Conservation (phyloP, 1,140 invertebrate species). For the Babylonia areolata region DNA sequence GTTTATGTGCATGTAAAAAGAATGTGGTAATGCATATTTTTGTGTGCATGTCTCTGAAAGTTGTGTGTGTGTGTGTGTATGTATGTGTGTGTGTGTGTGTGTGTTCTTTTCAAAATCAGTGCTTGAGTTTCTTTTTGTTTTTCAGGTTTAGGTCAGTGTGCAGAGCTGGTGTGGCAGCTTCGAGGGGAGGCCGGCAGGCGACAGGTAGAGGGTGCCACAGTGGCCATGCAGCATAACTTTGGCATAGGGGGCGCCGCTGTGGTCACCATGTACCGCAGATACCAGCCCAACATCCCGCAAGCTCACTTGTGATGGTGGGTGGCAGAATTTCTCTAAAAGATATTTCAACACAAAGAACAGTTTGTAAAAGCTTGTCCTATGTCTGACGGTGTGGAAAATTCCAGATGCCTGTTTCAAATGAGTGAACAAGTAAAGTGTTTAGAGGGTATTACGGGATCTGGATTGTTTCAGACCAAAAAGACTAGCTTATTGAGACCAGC, state of each 20-base stretch:
- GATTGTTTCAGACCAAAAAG: too few species aligned
- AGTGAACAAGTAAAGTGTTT: too few species aligned
- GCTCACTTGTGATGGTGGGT: slow-evolving; percentile 33
- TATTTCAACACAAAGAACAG: too few species aligned
- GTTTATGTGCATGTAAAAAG: too few species aligned
- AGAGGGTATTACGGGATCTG: too few species aligned
- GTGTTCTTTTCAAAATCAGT: not conserved
- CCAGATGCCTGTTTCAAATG: too few species aligned
- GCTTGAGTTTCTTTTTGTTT: not conserved
- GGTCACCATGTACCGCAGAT: slow-evolving; percentile 87
- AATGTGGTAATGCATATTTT: too few species aligned
- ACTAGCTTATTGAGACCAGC: too few species aligned
- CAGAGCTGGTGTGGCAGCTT: slow-evolving; percentile 93
- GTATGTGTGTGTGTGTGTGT: not conserved
- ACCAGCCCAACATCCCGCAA: slow-evolving; percentile 25
- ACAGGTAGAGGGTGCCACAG: slow-evolving; percentile 90
- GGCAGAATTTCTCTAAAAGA: too few species aligned
- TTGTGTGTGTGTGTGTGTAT: not conserved
- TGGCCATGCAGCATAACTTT: slow-evolving; percentile 97
- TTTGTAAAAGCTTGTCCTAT: too few species aligned
- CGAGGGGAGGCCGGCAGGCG: slow-evolving; percentile 91
- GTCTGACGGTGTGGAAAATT: too few species aligned
- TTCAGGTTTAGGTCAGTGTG: slow-evolving; percentile 91
- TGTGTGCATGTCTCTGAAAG: not conserved
- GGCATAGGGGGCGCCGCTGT: slow-evolving; percentile 97